Evolutionary conservation across 2,888 invertebrate species (phyloP), one percentile per base, ranked within the genome.

Genomic region (Mactromeris polynyma): DNA sequence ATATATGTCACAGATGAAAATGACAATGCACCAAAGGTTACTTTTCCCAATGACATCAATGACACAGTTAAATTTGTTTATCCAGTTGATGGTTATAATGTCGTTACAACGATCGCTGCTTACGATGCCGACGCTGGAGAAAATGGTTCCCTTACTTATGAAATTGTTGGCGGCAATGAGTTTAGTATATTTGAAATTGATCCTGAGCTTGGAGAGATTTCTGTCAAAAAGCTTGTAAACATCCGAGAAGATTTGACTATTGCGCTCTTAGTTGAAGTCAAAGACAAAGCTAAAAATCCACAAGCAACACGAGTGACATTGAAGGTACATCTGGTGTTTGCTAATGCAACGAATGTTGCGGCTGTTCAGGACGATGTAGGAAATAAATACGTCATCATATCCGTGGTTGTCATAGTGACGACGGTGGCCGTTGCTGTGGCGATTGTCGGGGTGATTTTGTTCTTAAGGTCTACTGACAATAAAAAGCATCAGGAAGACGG

Each of bases 1-100:
- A 93, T 95, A 33, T 91, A 83, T 38, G 94, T 95, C 0, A 90
- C 87, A n/a, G 95, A 95, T 79, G 92, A 91, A 11, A 95, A 95
- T 73, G 95, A 95, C 81, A 94, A 95, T 81, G 73, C 92, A 3
- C 96, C 96, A 1, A 83, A 87, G 0, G 93, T 96, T 77, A 87
- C 92, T 11, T 94, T 94, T 85, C 95, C 95, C 17, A 95, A 94
- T 82, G 92, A 92, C 26, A 91, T 91, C n/a, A 94, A 95, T 51
- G 87, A 94, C 51, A 93, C 93, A 17, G 93, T 95, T 11, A 73
- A 85, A 36, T 91, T 92, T 77, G n/a, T 84, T 14, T 92, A 92
- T 69, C 92, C 88, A 26, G 81, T 88, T 21, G 87, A 83, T 33
- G 77, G 51, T 38, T 90, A 92, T 78, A 90, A 90, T 64, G 90